Evolutionary conservation across 2,113 vertebrate genomes (phyloP).

Genomic region (Pelusios castaneus): DNA sequence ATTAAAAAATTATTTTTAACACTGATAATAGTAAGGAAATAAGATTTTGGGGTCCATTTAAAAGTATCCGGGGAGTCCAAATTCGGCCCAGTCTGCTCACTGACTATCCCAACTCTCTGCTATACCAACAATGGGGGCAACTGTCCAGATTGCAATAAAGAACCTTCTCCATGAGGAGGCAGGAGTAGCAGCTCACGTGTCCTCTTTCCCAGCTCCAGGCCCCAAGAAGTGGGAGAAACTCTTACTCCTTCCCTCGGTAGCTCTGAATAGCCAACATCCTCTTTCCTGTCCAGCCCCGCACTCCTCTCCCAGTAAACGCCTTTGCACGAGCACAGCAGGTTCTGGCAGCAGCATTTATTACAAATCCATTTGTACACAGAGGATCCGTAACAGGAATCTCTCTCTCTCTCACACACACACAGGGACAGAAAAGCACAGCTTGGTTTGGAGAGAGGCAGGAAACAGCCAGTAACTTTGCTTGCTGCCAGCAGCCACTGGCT

Average conservation of each 20-base stretch:
- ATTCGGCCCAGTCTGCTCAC: no score
- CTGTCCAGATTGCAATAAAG: neutral
- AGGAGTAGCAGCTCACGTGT: neutral
- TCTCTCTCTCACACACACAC: constrained; percentile 38
- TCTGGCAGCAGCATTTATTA: constrained; percentile 52
- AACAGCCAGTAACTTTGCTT: neutral
- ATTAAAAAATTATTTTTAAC: no score
- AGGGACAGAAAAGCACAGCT: neutral
- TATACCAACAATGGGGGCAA: neutral
- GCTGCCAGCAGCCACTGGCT: neutral
- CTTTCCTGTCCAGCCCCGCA: neutral
- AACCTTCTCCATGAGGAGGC: neutral
- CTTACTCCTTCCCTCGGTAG: neutral
- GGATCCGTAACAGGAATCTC: constrained; percentile 39
- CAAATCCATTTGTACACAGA: neutral
- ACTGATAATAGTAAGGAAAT: no score
- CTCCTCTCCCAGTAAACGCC: neutral
- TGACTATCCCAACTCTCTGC: no score
- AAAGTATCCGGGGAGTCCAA: no score
- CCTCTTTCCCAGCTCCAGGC: neutral
- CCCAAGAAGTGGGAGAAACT: neutral
- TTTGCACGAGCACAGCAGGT: neutral
- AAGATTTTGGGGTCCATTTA: no score
- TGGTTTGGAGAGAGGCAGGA: neutral
- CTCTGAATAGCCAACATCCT: neutral